phyloP scores from a whole-genome alignment of 37 sponge, comb jelly and placozoan genomes.

The Hexactinellida sp. region DNA sequence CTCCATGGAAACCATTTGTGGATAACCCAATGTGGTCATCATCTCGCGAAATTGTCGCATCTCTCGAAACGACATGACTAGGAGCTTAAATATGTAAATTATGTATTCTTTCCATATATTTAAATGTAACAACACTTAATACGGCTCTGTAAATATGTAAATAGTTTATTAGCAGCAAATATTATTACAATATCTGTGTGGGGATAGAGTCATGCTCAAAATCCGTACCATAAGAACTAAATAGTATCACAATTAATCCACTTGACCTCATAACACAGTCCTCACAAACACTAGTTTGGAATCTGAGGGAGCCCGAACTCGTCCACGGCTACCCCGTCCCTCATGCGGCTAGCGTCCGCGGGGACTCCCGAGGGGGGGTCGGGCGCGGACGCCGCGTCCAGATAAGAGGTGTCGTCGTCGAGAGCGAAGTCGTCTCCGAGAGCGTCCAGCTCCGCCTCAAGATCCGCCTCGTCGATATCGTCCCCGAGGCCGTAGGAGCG shows the following conservation, averaged over 20 bases:
- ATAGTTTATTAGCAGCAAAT: not conserved
- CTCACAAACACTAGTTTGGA: not conserved
- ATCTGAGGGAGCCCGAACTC: conserved; percentile 83
- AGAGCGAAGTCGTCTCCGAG: conserved; percentile 82
- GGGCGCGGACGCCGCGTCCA: conserved; percentile 67
- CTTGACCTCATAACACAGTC: not conserved
- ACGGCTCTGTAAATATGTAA: too few species aligned
- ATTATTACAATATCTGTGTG: not conserved
- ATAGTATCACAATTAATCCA: not conserved
- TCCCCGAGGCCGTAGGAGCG: conserved; percentile 92
- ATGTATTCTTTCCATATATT: not conserved
- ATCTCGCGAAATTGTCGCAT: conserved; percentile 75
- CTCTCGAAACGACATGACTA: not conserved
- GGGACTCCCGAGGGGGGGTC: conserved; percentile 78
- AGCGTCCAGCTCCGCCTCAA: conserved; percentile 96
- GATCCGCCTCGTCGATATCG: conserved; percentile 91
- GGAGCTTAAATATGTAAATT: not conserved
- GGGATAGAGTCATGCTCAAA: not conserved
- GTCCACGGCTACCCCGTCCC: conserved; percentile 75
- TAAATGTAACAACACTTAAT: not conserved
- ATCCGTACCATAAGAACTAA: not conserved
- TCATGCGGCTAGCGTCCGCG: conserved; percentile 19
- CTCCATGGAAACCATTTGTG: conserved; percentile 85
- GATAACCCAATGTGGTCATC: conserved; percentile 89
- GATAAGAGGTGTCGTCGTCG: conserved; percentile 77